phyloP scores from a whole-genome alignment of 1,140 invertebrate genomes.

The Tribolium madens region DNA sequence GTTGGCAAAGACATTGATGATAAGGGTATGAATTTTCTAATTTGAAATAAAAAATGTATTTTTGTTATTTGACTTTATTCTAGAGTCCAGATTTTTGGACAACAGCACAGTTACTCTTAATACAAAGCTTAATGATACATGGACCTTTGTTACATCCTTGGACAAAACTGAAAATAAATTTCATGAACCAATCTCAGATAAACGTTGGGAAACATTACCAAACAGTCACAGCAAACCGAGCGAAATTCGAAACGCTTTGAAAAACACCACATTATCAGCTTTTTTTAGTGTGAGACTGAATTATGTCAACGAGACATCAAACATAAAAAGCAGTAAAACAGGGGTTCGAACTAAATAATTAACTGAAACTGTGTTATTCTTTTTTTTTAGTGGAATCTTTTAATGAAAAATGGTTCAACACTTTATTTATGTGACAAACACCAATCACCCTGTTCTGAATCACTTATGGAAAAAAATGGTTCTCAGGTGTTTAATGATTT shows the following conservation, averaged over 20 bases:
- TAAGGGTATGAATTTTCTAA: neutral
- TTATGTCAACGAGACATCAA: neutral
- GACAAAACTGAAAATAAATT: neutral
- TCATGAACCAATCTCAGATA: neutral
- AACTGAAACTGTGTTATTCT: neutral
- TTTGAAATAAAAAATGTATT: neutral
- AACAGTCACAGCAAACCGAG: neutral
- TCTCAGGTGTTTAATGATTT: too few species aligned
- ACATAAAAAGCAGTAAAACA: too few species aligned
- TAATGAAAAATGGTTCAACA: neutral
- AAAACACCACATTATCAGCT: neutral
- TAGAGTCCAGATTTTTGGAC: too few species aligned
- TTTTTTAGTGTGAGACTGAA: neutral
- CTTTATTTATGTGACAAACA: neutral
- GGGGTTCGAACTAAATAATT: too few species aligned
- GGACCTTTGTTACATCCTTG: neutral
- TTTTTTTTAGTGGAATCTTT: neutral
- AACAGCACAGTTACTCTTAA: too few species aligned
- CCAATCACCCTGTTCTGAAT: neutral
- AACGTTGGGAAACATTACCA: neutral
- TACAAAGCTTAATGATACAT: neutral
- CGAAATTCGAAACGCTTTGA: neutral
- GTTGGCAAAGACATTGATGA: neutral
- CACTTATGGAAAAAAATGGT: neutral
- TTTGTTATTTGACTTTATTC: too few species aligned